Percentiles rank a stretch among this genome's conserved stretches.
Evolutionary conservation across 2,113 vertebrate genomes (phyloP).

Genomic region (Charina bottae): DNA sequence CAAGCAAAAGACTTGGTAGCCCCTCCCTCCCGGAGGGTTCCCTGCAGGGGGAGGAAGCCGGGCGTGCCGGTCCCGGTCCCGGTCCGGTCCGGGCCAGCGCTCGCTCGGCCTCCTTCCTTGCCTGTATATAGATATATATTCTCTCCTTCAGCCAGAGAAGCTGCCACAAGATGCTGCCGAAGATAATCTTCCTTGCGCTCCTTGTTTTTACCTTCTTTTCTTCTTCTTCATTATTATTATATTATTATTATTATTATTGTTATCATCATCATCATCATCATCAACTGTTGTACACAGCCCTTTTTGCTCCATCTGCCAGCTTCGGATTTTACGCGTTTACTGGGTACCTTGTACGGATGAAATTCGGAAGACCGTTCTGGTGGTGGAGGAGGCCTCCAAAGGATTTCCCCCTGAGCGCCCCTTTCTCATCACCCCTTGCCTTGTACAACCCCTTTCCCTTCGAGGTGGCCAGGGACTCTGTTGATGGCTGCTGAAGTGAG

Average conservation of each 20-base stretch:
- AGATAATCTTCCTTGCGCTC: constrained; percentile 74
- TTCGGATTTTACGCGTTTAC: constrained; percentile 42
- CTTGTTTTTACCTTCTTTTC: constrained; percentile 70
- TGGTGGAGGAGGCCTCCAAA: constrained; percentile 62
- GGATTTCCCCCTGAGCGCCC: constrained; percentile 62
- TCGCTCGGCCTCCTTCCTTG: constrained; percentile 56
- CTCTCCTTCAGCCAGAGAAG: constrained; percentile 78
- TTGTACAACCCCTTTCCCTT: constrained; percentile 69
- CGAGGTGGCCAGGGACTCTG: constrained; percentile 61
- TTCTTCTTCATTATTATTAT: constrained; percentile 51
- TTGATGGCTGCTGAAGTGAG: constrained; percentile 62
- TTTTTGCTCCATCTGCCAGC: constrained; percentile 60
- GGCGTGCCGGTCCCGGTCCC: constrained; percentile 34
- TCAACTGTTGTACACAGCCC: constrained; percentile 69
- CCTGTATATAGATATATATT: constrained; percentile 78
- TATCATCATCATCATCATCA: constrained; percentile 66
- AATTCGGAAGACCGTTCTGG: constrained; percentile 41
- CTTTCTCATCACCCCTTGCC: constrained; percentile 67
- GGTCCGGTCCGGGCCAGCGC: constrained; percentile 28
- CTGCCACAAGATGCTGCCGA: constrained; percentile 80
- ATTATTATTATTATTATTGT: constrained; percentile 71
- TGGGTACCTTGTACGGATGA: constrained; percentile 41
- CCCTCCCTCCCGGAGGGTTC: constrained; percentile 59
- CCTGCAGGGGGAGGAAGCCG: constrained; percentile 25
- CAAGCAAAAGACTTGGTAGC: constrained; percentile 60